Conservation (phyloP, 2,113 vertebrate genomes). For the Spea bombifrons region DNA sequence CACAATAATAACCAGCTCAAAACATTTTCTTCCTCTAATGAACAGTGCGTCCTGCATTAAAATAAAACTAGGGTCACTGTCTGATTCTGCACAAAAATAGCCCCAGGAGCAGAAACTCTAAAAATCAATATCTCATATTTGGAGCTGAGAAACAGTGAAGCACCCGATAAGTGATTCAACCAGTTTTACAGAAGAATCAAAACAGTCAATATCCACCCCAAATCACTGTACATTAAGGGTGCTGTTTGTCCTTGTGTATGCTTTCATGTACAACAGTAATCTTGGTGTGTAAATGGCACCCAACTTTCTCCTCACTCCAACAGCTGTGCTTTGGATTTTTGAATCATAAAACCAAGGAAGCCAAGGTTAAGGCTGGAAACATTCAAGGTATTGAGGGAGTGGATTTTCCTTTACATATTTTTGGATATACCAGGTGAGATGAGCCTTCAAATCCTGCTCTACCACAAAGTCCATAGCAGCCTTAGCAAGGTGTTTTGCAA, state of each 20-base stretch:
- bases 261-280: neutral
- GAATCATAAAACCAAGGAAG: constrained; percentile 13
- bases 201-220: neutral
- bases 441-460: constrained; percentile 93
- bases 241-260: neutral
- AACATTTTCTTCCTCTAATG: neutral
- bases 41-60: neutral
- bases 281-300: neutral
- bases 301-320: neutral
- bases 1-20: neutral
- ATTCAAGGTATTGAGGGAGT: constrained; percentile 91
- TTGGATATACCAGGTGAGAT: constrained; percentile 96
- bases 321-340: constrained; percentile 39
- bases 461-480: constrained; percentile 98
- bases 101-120: neutral
- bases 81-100: neutral
- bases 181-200: neutral
- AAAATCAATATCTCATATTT: neutral
- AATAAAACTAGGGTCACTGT: neutral
- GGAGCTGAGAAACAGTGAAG: neutral
- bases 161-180: neutral
- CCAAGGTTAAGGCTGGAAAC: constrained; percentile 68
- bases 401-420: constrained; percentile 97
- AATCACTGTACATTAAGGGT: neutral
- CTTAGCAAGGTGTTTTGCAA: constrained; percentile 55